phyloP scores from a whole-genome alignment of 2,797 vertebrate genomes.

The Crocidura indochinensis region DNA sequence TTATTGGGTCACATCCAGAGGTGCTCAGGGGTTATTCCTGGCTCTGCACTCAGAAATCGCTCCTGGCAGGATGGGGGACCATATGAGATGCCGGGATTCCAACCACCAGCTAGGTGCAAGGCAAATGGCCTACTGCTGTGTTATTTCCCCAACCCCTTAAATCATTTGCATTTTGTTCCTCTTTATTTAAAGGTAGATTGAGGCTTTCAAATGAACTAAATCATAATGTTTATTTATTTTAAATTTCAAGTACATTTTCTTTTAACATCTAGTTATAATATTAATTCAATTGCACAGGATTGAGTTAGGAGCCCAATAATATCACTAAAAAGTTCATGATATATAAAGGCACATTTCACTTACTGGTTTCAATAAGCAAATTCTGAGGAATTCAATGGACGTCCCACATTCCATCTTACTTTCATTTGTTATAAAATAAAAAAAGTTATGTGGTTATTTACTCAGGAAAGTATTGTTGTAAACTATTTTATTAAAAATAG shows the following conservation, averaged over 20 bases:
- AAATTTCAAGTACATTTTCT: slow-evolving; percentile 80
- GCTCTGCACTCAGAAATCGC: too few relatives aligned
- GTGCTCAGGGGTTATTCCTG: too few relatives aligned
- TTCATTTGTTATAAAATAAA: slow-evolving; percentile 7
- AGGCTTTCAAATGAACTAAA: slow-evolving; percentile 74
- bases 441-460: slow-evolving; percentile 64
- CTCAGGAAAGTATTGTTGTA: slow-evolving; percentile 25
- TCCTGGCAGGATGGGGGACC: too few relatives aligned
- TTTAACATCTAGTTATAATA: slow-evolving; percentile 84
- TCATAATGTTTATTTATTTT: slow-evolving; percentile 79
- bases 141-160: not conserved
- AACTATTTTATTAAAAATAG: slow-evolving; percentile 42
- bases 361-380: slow-evolving; percentile 23
- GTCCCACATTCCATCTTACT: not conserved
- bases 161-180: slow-evolving; percentile 66
- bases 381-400: not conserved
- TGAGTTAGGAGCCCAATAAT: slow-evolving; percentile 66
- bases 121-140: too few relatives aligned
- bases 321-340: slow-evolving; percentile 76
- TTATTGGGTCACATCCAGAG: too few relatives aligned
- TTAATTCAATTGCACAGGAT: slow-evolving; percentile 82
- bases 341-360: slow-evolving; percentile 41
- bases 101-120: too few relatives aligned
- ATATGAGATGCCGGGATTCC: too few relatives aligned
- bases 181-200: slow-evolving; percentile 81